Evolutionary conservation across 2,888 invertebrate genomes (phyloP), one percentile per base, ranked within the genome.

Genomic region (Spicauda simplicius): DNA sequence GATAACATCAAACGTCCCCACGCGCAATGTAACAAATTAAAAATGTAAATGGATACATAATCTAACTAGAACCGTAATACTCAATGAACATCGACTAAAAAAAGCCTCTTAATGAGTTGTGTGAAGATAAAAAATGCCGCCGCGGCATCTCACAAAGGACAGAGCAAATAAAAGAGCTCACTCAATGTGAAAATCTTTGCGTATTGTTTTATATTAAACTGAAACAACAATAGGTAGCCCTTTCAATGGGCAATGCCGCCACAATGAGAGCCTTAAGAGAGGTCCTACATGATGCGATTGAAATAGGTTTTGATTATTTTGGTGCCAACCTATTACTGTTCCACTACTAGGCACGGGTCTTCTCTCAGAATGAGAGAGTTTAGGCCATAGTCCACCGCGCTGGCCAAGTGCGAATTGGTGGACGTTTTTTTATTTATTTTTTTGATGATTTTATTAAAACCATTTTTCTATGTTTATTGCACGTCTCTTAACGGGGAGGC

Each of bases 121-220:
- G 77, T 78, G 77, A 77, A 85, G 86, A 86, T 87, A 91, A 91
- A 63, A 88, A 87, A 87, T 74, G 82, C 85, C 84, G 85, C 81
- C 73, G 86, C 91, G 90, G 91, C 86, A 68, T 71, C 74, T 52
- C 77, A 85, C 90, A 92, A 91, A 91, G 91, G 69, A 5, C 77
- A 80, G 75, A 78, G 80, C 84, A 90, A 90, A 91, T 90, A 89
- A 92, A 92, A 90, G 87, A 84, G 78, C 74, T 74, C 76, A 73
- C 76, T 77, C 83, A 80, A 85, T 84, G 87, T 88, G 86, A 83
- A 88, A 85, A 87, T 83, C 84, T 84, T 84, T 82, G 87, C 84
- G 88, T 89, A 93, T 93, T 93, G 92, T 92, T 90, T 92, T 93
- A 91, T 91, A 91, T 88, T 87, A 88, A 91, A 88, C 81, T 89